Conservation (phyloP, 37 sponge, comb jelly and placozoan genomes). For the Oopsacas minuta region DNA sequence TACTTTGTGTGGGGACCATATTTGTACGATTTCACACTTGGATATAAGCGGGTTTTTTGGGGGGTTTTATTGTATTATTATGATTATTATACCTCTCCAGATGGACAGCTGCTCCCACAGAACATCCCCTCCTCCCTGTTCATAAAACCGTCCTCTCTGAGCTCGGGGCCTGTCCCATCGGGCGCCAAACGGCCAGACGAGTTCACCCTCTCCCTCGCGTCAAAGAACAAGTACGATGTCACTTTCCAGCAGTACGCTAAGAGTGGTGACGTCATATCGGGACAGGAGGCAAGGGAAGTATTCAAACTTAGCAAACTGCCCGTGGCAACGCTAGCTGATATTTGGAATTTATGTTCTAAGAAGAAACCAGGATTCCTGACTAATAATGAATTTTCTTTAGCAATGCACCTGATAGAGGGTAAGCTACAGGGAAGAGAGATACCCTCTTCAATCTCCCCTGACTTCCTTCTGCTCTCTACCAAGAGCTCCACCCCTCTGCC, state of each 20-base stretch:
- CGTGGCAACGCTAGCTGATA: neutral
- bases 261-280: neutral
- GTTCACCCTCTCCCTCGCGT: neutral
- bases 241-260: neutral
- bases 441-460: neutral
- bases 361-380: neutral
- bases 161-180: neutral
- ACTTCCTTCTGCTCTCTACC: neutral
- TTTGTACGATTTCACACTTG: too few species aligned
- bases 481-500: neutral
- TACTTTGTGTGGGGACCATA: too few species aligned
- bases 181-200: neutral
- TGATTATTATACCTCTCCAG: neutral
- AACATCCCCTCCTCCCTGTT: neutral
- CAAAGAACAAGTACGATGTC: neutral
- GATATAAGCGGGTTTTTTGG: too few species aligned
- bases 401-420: neutral
- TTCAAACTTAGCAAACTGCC: conserved; percentile 6
- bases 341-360: neutral
- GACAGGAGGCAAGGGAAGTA: neutral
- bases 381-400: neutral
- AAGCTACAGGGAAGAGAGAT: neutral
- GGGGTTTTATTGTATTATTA: too few species aligned
- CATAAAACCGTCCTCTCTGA: neutral
- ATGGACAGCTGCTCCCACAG: neutral